These are phyloP conservation scores for Brachionichthys hirsutus DNA, from an alignment of 2,113 vertebrate genomes.

Conservation along the genomic window DNA sequence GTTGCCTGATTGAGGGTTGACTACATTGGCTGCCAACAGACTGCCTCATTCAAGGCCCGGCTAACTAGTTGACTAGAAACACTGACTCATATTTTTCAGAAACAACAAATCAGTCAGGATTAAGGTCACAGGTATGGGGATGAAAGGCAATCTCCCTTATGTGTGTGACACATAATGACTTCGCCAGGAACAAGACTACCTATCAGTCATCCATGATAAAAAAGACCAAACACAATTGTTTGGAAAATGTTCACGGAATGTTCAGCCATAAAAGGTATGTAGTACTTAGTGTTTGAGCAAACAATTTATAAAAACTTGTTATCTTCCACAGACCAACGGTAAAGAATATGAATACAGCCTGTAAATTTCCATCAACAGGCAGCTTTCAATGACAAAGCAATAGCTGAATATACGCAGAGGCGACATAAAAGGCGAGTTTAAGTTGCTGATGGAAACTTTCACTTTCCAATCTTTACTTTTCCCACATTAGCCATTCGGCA, in stretches of 20 bases:
- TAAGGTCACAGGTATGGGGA: constrained; percentile 46
- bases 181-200: constrained; percentile 13
- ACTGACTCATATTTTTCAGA: constrained; percentile 14
- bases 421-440: no score
- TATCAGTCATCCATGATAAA: constrained; percentile 16
- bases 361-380: constrained; percentile 34
- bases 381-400: constrained; percentile 12
- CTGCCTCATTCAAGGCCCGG: background rate
- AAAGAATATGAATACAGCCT: constrained; percentile 23
- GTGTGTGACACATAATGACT: constrained; percentile 36
- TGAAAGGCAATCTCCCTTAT: no score
- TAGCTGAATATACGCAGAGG: no score
- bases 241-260: constrained; percentile 19
- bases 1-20: background rate
- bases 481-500: no score
- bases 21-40: constrained; percentile 3
- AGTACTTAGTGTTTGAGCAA: constrained; percentile 54
- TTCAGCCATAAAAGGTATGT: constrained; percentile 25
- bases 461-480: no score
- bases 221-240: constrained; percentile 28
- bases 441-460: no score
- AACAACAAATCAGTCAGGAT: constrained; percentile 29
- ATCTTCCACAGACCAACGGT: constrained; percentile 13
- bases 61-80: constrained; percentile 17
- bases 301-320: constrained; percentile 39